Evolutionary conservation across 2,797 vertebrate species (phyloP), one percentile per base, ranked within the genome.

Genomic region (Threskiornis aethiopicus): DNA sequence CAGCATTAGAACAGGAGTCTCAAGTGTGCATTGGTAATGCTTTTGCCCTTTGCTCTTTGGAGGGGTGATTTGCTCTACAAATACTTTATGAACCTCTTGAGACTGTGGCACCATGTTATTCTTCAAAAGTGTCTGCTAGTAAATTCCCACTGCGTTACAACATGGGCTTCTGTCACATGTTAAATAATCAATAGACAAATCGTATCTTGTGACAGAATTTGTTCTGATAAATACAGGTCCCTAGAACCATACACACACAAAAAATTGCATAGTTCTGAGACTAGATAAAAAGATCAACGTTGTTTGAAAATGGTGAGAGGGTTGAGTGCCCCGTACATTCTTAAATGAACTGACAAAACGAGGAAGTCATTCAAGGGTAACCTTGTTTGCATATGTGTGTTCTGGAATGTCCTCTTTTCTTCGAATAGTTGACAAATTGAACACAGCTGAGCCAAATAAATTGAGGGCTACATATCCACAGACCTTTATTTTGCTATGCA

Each of bases 21-120:
- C 75, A 51, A 92, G 85, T 59, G 79, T 84, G 47, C 85, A 65
- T 93, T 95, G 58, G 73, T 92, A 87, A 85, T 66, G 54, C 75
- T 89, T 96, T 79, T 97, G 92, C 84, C 90, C 75, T 96, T 95
- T 94, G 85, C 91, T 94, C 94, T 84, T 59, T 73, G 52, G 61
- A 86, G 84, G 57, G n/a, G n/a, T 47, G 49, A 70, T 75, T 86
- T 89, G 64, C 75, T 91, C 39, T 78, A 69, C 90, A 62, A 87
- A 77, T 90, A 62, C 51, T 86, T 88, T 47, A 89, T 71, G 62
- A 93, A 93, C 59, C 90, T 79, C 96, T 69, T 42, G 89, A 91
- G 95, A 70, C 44, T 51, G 52, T 78, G 46, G 80, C 59, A 89
- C 67, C 49, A 4, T 54, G 64, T 88, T 90, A 42, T 57, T 67